Percentiles rank a stretch among this genome's conserved stretches.
phyloP scores from a whole-genome alignment of 2,797 vertebrate species.

The Valencia hispanica region DNA sequence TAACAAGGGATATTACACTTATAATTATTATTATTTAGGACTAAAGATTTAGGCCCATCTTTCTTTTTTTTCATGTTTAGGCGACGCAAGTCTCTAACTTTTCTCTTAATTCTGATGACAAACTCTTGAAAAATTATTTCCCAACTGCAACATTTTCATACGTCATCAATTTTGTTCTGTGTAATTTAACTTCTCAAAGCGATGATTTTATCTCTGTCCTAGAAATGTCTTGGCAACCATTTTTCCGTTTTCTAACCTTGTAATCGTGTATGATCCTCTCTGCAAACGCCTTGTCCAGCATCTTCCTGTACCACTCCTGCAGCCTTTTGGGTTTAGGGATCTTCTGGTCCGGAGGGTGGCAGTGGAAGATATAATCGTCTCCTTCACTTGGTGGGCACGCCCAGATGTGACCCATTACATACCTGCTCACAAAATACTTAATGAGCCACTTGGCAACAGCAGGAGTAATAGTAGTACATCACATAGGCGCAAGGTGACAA shows the following conservation, averaged over 20 bases:
- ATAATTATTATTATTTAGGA: not conserved
- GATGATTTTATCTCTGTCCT: conserved; percentile 3
- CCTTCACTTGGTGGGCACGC: conserved; percentile 99
- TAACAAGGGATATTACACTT: not conserved
- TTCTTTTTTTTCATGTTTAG: not conserved
- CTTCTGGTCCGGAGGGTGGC: conserved; percentile 97
- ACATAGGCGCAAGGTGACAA: not conserved
- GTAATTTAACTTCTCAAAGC: not conserved
- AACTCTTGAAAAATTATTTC: not conserved
- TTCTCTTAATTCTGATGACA: not conserved
- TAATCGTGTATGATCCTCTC: conserved; percentile 97
- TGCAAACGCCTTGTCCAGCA: conserved; percentile 98
- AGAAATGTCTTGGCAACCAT: conserved; percentile 3
- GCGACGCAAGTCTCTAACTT: not conserved
- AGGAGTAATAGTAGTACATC: not conserved
- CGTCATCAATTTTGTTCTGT: not conserved
- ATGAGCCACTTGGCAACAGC: conserved; percentile 9
- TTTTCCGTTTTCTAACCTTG: conserved; percentile 82
- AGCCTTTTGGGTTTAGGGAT: conserved; percentile 98
- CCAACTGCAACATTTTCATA: not conserved
- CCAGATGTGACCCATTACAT: conserved; percentile 98
- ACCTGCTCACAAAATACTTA: conserved; percentile 75
- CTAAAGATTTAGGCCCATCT: not conserved
- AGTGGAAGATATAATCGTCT: conserved; percentile 99
- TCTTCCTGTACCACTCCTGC: conserved; percentile 99